Conservation (phyloP, 2,113 vertebrate species). For the Paedocypris sp. region DNA sequence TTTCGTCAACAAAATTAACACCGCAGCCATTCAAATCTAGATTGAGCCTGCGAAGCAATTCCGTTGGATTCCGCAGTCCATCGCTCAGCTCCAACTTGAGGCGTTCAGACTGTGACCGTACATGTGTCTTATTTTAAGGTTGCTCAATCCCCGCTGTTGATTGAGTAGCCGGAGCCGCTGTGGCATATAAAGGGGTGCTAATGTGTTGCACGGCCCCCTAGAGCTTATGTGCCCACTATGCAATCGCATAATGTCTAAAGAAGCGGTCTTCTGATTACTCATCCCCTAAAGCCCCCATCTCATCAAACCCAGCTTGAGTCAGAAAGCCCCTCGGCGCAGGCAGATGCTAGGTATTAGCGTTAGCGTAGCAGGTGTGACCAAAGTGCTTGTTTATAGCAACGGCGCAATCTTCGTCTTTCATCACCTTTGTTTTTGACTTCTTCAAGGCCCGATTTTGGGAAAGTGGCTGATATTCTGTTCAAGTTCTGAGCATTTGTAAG, state of each 20-base stretch:
- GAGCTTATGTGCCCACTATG: neutral
- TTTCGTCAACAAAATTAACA: too few species aligned
- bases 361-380: conserved; percentile 2
- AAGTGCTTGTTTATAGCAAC: neutral
- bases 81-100: neutral
- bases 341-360: conserved; percentile 2
- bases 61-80: neutral
- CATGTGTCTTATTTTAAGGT: neutral
- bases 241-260: neutral
- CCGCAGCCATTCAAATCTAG: too few species aligned
- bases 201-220: neutral
- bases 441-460: too few species aligned
- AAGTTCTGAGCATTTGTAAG: too few species aligned
- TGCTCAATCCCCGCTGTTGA: neutral
- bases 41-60: too few species aligned
- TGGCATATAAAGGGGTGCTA: neutral
- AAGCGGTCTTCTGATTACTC: neutral
- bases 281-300: conserved; percentile 4
- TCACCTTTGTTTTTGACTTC: too few species aligned
- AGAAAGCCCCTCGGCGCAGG: neutral
- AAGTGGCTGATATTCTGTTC: neutral
- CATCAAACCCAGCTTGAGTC: conserved; percentile 5
- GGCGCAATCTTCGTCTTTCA: neutral
- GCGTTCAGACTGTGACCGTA: neutral
- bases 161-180: neutral